phyloP scores from a whole-genome alignment of 2,888 invertebrate species.

The Oligia strigilis region DNA sequence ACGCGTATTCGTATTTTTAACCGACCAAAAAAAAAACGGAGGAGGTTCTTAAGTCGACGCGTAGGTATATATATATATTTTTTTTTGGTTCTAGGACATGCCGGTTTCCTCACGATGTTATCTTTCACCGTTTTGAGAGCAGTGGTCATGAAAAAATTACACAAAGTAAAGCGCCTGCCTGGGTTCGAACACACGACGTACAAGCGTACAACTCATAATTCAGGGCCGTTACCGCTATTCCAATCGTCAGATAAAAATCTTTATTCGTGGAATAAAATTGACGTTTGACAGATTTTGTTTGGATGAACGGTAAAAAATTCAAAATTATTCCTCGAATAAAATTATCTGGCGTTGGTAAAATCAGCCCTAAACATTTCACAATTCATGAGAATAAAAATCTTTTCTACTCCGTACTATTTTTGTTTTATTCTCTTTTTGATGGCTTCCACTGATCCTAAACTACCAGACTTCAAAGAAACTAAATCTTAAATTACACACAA shows the following conservation, averaged over 20 bases:
- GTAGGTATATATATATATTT: no score
- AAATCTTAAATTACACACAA: constrained; percentile 1
- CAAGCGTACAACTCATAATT: neutral
- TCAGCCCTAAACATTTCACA: neutral
- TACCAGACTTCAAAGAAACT: neutral
- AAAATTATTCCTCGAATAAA: no score
- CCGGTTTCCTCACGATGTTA: neutral
- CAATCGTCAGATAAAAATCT: no score
- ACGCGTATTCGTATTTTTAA: no score
- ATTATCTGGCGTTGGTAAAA: no score
- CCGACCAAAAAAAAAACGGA: no score
- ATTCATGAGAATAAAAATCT: no score
- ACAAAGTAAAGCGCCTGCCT: neutral
- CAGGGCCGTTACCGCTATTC: neutral
- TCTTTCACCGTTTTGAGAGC: neutral
- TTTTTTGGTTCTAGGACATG: neutral
- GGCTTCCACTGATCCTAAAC: neutral
- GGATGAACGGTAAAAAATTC: no score
- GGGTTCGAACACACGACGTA: neutral
- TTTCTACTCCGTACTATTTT: neutral
- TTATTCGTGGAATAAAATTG: no score
- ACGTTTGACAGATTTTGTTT: no score
- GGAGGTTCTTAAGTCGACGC: no score
- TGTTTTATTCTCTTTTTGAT: neutral
- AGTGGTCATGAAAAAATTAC: neutral